A percentile compares a stretch with the other conserved stretches of the same genome.
These are phyloP conservation scores for Chorisops tibialis DNA, from an alignment of 2,888 invertebrate species.

Conservation along the genomic window DNA sequence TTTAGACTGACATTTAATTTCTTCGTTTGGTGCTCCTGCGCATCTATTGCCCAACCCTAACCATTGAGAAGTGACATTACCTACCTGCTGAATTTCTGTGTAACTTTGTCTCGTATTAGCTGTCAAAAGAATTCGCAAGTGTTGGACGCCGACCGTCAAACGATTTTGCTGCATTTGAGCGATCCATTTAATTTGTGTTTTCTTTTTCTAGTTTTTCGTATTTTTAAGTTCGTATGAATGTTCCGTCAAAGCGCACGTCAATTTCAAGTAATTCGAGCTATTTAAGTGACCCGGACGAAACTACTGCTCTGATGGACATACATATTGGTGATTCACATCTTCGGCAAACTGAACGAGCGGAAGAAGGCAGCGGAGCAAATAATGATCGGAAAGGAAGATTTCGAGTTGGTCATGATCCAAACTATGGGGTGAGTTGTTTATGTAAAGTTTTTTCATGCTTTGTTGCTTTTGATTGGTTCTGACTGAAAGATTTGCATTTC, in stretches of 20 bases:
- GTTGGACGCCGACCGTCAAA: neutral
- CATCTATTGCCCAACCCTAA: neutral
- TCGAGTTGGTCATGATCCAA: slow-evolving; percentile 55
- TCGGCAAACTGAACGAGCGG: slow-evolving; percentile 18
- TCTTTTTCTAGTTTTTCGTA: slow-evolving; percentile 1
- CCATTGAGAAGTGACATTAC: neutral
- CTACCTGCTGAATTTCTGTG: neutral
- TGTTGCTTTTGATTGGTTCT: neutral
- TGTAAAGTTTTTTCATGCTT: neutral
- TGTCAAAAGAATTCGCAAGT: neutral
- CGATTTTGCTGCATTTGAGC: neutral
- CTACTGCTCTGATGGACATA: slow-evolving; percentile 81
- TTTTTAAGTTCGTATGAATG: slow-evolving; percentile 21
- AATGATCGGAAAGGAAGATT: slow-evolving; percentile 59
- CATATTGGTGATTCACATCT: slow-evolving; percentile 68
- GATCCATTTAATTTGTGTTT: neutral
- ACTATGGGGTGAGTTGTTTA: slow-evolving; percentile 55
- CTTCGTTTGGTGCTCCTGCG: neutral
- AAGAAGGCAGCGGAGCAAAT: slow-evolving; percentile 54
- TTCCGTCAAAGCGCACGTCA: slow-evolving; percentile 1
- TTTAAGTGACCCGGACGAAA: slow-evolving; percentile 53
- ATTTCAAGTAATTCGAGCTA: slow-evolving; percentile 14
- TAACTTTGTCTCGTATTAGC: neutral
- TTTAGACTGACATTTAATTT: neutral
- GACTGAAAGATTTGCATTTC: neutral